These are phyloP conservation scores for Oryzias javanicus DNA, from an alignment of 2,113 vertebrate genomes.

Conservation along the genomic window DNA sequence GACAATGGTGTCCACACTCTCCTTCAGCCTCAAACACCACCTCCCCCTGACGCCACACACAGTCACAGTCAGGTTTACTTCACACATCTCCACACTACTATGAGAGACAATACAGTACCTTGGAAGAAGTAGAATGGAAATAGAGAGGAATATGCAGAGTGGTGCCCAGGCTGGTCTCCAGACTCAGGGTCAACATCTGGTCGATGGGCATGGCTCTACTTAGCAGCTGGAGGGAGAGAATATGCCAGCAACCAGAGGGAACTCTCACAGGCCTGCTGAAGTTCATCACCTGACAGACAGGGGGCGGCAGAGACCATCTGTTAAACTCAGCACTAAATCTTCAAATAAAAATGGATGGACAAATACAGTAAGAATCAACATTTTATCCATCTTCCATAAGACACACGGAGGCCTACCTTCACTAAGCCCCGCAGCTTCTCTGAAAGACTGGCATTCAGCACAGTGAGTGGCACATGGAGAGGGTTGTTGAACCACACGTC, in stretches of 20 bases:
- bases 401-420: conserved; percentile 72
- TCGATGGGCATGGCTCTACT: conserved; percentile 78
- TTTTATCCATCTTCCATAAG: background rate
- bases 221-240: conserved; percentile 85
- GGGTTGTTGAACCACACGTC: conserved; percentile 89
- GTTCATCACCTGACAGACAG: conserved; percentile 82
- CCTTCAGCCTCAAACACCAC: conserved; percentile 81
- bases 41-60: conserved; percentile 76
- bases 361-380: too few species aligned
- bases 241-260: conserved; percentile 87
- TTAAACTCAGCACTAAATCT: background rate
- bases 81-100: background rate
- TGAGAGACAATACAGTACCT: conserved; percentile 51
- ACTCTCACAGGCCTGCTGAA: conserved; percentile 82
- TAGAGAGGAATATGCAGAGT: conserved; percentile 85
- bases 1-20: conserved; percentile 88
- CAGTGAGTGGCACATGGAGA: conserved; percentile 74
- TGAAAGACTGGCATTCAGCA: conserved; percentile 81
- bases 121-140: conserved; percentile 72
- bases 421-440: conserved; percentile 78
- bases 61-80: background rate
- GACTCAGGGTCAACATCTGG: conserved; percentile 80
- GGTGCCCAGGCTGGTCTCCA: conserved; percentile 84
- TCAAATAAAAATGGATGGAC: too few species aligned
- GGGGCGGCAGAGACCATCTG: conserved; percentile 32